Base-by-base conservation (phyloP, 2,888 invertebrate genomes). In the Meandrusa payeni region DNA sequence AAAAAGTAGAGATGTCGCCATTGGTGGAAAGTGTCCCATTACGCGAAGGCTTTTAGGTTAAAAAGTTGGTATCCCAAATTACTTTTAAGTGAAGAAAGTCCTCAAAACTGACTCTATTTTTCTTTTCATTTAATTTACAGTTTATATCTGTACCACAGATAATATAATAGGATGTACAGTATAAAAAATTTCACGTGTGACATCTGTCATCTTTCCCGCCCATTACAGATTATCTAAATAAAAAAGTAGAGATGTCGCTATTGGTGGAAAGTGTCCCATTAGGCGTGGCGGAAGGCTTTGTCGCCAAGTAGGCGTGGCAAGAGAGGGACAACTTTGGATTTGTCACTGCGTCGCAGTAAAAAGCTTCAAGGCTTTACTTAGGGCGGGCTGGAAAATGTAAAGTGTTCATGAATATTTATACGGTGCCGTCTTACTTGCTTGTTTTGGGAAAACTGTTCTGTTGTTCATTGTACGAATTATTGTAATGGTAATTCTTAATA, bases 271-370 rank as follows among this genome's bases (percentile, higher is more conserved):
- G 42, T 86, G 86, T 86, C 86, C 67, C 83, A 46, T 40, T 65
- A 64, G 86, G 86, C 85, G 86, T 85, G 83, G 72, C 60, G 42
- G 47, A 52, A 69, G 67, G 64, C 64, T 76, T 79, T 86, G 85
- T 86, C 86, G 81, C 85, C 77, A 76, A 77, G n/a, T 65, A 66
- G 86, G 86, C 85, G 86, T 85, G 85, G 72, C 64, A 59, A 54
- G 67, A 72, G 57, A 49, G 74, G 66, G 75, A 75, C 71, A 59
- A 55, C 61, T 59, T 51, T 47, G 50, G 63, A 60, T 67, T 68
- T 83, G 85, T 86, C 83, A 85, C 72, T 78, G 80, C 56, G 56
- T 52, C 58, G 61, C 59, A 61, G 67, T 76, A 75, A 81, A 83
- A 79, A 80, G 73, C 68, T 76, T 52, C 20, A 48, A 64, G 59